phyloP scores from a whole-genome alignment of 2,888 invertebrate species.

The Biston stratarius region DNA sequence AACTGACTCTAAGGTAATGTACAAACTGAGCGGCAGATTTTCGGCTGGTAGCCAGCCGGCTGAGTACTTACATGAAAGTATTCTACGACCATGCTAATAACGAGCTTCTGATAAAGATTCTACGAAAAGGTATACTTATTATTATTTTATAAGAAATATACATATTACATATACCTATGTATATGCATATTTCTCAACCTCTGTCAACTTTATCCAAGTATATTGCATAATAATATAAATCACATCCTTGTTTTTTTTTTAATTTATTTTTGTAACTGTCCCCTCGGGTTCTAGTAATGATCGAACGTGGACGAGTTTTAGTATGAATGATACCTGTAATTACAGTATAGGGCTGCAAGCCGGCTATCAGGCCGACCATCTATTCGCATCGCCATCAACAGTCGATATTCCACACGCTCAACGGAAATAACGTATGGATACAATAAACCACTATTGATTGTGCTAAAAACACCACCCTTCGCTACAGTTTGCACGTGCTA shows the following conservation, averaged over 20 bases:
- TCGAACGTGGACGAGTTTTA: slow-evolving; percentile 70
- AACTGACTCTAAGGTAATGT: too few relatives aligned
- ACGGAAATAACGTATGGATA: slow-evolving; percentile 72
- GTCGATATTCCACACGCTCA: slow-evolving; percentile 63
- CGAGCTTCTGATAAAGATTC: too few relatives aligned
- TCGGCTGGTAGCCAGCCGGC: too few relatives aligned
- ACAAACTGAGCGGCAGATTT: too few relatives aligned
- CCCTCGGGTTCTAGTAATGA: slow-evolving; percentile 50
- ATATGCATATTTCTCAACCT: too few relatives aligned
- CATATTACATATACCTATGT: too few relatives aligned
- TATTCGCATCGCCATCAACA: slow-evolving; percentile 64
- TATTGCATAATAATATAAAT: too few relatives aligned
- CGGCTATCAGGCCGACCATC: slow-evolving; percentile 73
- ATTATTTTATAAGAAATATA: too few relatives aligned
- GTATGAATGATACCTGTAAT: slow-evolving; percentile 84
- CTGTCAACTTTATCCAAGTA: too few relatives aligned
- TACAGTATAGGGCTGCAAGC: slow-evolving; percentile 57
- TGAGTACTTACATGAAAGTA: too few relatives aligned
- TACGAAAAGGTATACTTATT: too few relatives aligned
- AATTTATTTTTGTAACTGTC: slow-evolving; percentile 42
- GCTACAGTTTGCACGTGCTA: slow-evolving; percentile 43
- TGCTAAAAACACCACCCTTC: slow-evolving; percentile 56
- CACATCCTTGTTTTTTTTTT: background rate
- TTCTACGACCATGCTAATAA: too few relatives aligned
- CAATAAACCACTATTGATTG: slow-evolving; percentile 73